A percentile compares a stretch with the other conserved stretches of the same genome.
These are phyloP conservation scores for Lissocephala sabroskyi DNA, from an alignment of 2,888 invertebrate genomes.

Conservation along the genomic window DNA sequence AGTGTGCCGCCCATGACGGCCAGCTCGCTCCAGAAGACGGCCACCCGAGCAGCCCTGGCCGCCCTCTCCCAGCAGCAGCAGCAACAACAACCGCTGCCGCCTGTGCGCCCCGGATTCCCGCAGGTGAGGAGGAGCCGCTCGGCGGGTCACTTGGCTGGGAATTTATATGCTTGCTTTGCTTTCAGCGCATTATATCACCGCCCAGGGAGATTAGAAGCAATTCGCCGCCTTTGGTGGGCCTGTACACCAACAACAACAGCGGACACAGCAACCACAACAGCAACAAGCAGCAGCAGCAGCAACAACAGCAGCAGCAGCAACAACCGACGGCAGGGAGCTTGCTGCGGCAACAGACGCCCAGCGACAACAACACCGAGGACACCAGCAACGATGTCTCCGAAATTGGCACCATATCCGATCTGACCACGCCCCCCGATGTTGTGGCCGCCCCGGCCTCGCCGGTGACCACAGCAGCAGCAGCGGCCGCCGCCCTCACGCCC, in stretches of 20 bases:
- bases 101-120: conserved; percentile 90
- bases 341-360: conserved; percentile 39
- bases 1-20: conserved; percentile 26
- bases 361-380: conserved; percentile 71
- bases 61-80: conserved; percentile 33
- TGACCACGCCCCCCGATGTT: conserved; percentile 69
- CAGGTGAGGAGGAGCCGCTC: too few relatives aligned
- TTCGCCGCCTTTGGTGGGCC: conserved; percentile 55
- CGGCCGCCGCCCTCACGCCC: conserved; percentile 20
- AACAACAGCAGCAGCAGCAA: conserved; percentile 20
- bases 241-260: conserved; percentile 22
- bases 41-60: conserved; percentile 39
- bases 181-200: conserved; percentile 69
- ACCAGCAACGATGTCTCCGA: conserved; percentile 73
- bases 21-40: conserved; percentile 37
- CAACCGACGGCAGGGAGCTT: conserved; percentile 5
- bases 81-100: conserved; percentile 48
- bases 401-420: conserved; percentile 72
- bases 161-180: too few relatives aligned
- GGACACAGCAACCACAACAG: conserved; percentile 35
- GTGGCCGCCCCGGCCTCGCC: conserved; percentile 28
- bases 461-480: conserved; percentile 5
- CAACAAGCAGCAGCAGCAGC: conserved; percentile 24
- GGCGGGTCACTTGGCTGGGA: too few relatives aligned
- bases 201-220: conserved; percentile 63